Conservation (phyloP, 2,113 vertebrate genomes). For the Amazona guildingii region DNA sequence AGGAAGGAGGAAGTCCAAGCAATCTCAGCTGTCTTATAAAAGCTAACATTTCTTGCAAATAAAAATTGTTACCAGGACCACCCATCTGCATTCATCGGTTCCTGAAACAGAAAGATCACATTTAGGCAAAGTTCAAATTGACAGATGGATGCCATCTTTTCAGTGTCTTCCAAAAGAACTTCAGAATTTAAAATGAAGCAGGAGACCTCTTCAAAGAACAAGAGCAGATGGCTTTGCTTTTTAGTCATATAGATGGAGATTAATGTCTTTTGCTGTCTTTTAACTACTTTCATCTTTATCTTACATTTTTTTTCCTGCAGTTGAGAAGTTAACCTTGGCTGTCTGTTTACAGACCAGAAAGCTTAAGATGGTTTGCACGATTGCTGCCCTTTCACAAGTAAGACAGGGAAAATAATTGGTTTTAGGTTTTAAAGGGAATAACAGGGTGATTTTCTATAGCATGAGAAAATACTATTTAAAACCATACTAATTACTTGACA, state of each 20-base stretch:
- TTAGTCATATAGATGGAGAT: neutral
- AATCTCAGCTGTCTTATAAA: neutral
- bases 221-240: constrained; percentile 32
- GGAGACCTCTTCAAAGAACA: neutral
- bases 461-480: neutral
- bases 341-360: neutral
- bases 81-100: neutral
- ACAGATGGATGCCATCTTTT: constrained; percentile 8
- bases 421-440: neutral
- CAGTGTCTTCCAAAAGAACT: neutral
- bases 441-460: neutral
- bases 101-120: neutral
- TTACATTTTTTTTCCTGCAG: neutral
- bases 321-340: neutral
- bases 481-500: neutral
- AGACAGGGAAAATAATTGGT: neutral
- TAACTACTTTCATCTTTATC: neutral
- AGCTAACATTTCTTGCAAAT: neutral
- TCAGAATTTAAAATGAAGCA: constrained; percentile 3
- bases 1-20: neutral
- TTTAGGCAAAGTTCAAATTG: neutral
- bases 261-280: neutral
- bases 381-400: neutral
- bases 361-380: neutral
- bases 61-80: neutral